Evolutionary conservation across 2,888 invertebrate species (phyloP).

Genomic region (Melinopterus prodromus): DNA sequence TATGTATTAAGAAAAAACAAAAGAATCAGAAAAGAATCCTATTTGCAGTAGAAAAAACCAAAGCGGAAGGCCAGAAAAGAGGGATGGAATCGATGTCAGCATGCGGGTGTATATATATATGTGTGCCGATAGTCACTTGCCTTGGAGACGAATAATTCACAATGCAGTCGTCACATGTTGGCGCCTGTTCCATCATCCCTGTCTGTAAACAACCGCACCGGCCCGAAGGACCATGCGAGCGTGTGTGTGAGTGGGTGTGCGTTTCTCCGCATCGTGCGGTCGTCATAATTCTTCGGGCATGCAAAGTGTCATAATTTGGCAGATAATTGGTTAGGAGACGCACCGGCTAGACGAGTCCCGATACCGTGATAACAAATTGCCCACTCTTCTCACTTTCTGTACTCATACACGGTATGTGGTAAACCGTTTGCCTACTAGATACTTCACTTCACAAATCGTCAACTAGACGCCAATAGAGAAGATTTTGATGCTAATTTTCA

Average conservation of each 20-base stretch:
- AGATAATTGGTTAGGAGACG: constrained; percentile 58
- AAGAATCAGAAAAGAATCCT: too few species aligned
- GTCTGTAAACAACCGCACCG: constrained; percentile 34
- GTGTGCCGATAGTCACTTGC: constrained; percentile 28
- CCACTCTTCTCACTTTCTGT: constrained; percentile 42
- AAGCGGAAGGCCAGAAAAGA: neutral
- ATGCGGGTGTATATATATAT: constrained; percentile 25
- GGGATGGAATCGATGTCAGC: neutral
- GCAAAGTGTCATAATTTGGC: constrained; percentile 57
- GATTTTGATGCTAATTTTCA: neutral
- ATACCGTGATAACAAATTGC: constrained; percentile 43
- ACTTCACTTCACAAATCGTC: constrained; percentile 4
- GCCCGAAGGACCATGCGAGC: constrained; percentile 7
- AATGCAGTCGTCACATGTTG: constrained; percentile 29
- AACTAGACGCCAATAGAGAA: neutral
- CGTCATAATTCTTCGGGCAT: constrained; percentile 22
- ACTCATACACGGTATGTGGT: neutral
- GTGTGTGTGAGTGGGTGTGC: constrained; percentile 13
- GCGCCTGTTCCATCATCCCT: constrained; percentile 38
- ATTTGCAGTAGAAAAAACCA: neutral
- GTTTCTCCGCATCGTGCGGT: neutral
- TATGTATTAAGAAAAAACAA: too few species aligned
- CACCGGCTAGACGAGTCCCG: constrained; percentile 51
- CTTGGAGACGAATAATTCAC: constrained; percentile 32
- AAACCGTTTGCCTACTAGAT: neutral